phyloP scores from a whole-genome alignment of 2,888 invertebrate species.

The Anagyrus pseudococci region DNA sequence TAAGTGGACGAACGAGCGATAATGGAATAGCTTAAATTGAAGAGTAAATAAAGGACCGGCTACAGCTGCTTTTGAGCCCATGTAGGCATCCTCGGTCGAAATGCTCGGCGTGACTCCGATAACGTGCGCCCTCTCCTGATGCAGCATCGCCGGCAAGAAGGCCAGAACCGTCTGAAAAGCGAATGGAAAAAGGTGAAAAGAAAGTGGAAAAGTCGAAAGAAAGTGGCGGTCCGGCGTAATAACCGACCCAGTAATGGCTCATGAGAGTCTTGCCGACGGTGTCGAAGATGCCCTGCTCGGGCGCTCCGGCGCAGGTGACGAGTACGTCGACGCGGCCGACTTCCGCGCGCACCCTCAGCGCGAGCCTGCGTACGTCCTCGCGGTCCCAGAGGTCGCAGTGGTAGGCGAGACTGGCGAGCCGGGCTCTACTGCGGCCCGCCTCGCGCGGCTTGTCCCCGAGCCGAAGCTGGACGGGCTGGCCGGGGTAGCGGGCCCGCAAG shows the following conservation, averaged over 20 bases:
- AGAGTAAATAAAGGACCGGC: slow-evolving; percentile 43
- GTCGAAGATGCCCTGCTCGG: slow-evolving; percentile 50
- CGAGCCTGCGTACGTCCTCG: slow-evolving; percentile 48
- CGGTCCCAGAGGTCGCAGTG: slow-evolving; percentile 49
- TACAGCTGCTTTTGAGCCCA: slow-evolving; percentile 53
- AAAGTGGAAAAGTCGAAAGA: background rate
- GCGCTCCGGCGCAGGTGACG: slow-evolving; percentile 51
- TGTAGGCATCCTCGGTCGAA: slow-evolving; percentile 50
- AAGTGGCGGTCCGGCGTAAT: too few species aligned
- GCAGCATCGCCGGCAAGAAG: slow-evolving; percentile 54
- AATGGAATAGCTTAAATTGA: background rate
- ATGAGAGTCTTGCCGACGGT: slow-evolving; percentile 52
- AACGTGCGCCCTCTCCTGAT: slow-evolving; percentile 48
- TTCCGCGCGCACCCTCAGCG: slow-evolving; percentile 49
- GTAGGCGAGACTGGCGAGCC: slow-evolving; percentile 41
- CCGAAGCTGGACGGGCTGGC: background rate
- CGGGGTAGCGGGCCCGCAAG: slow-evolving; percentile 40
- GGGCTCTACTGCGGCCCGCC: too few species aligned
- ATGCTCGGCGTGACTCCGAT: slow-evolving; percentile 55
- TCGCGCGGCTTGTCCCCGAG: background rate
- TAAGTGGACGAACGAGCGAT: too few species aligned
- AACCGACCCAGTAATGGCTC: slow-evolving; percentile 58
- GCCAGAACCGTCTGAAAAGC: slow-evolving; percentile 58
- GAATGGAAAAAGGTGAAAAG: background rate
- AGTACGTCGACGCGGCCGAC: slow-evolving; percentile 53